Base-by-base conservation (phyloP, 2,888 invertebrate genomes). In the Latrodectus hesperus region DNA sequence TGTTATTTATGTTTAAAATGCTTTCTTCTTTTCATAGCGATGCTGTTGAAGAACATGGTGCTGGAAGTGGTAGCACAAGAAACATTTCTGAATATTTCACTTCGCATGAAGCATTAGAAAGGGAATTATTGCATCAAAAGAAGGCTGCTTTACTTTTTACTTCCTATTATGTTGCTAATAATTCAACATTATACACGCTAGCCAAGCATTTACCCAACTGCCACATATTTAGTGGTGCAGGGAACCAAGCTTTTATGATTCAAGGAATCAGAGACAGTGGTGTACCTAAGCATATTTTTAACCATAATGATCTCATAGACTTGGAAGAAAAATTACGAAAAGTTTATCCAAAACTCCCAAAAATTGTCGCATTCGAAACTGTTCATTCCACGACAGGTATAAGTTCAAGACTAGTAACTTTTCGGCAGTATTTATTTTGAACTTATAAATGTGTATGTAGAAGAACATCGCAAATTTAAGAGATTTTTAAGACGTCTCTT, bases 231-330 rank as follows among this genome's bases (percentile, higher is more conserved):
- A 98, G 98, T 0, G 99, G 99, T 93, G 95, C 96, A 84, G 98
- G 98, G 0, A 99, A 99, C 93, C 99, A 99, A 93, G 99, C 99
- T 4, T 98, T 98, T 0, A 99, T 99, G 98, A 99, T 99, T 90
- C 97, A 98, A 92, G 99, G 99, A 0, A 98, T 99, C 89, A 94
- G 96, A 80, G 98, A 98, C 93, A 98, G 98, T 91, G 94, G 96
- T 71, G 97, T 96, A 3, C 96, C 96, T 0, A 99, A 98, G 92
- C 96, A 97, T 92, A 96, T 99, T 91, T 99, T 98, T 92, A 95
- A 96, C 70, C 99, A 99, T 93, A 99, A 99, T 92, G 98, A 99
- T 92, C 96, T 96, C 0, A 93, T 93, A 73, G 97, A 99, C 93
- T 94, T 99, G 90, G 95, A 96, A 91, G 94, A 95, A 90, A 92